Base-by-base conservation (phyloP, 1,140 invertebrate species). In the Brachionus rubens region DNA sequence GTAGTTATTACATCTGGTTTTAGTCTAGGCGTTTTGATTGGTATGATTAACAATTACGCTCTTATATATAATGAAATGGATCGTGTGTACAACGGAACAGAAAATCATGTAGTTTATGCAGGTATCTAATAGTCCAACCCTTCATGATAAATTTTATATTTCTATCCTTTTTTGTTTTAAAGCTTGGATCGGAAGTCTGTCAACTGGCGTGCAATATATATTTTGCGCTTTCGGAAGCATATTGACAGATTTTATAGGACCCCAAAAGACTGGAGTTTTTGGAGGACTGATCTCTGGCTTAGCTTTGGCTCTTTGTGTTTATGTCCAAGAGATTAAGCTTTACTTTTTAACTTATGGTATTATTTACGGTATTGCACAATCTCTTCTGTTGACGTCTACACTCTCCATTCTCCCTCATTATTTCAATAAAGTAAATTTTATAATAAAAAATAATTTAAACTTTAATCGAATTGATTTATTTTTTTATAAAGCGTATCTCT, bases 61-160 rank as follows among this genome's bases (percentile, higher is more conserved):
- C 33, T 72, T 6, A 14, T 72, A 9, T 50, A 50, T 12, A 72
- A 72, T 24, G 68, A 72, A 72, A 26, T 72, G 30, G 68, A 72
- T 40, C 43, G 46, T 21, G 68, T 72, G 3, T 72, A 72, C 16
- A 72, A 28, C 19, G 43, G 47, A 6, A 72, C 46, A 21, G 46
- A 72, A 54, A 48, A 72, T 72, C 68, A 72, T 16, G 26, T 72
- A 21, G 26, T 72, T 16, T 72, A 72, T n/a, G n/a, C 68, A 30
- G 68, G 68, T 72, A 50, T 19, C 14, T 46, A n/a, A n/a, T n/a
- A n/a, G n/a, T n/a, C n/a, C n/a, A n/a, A n/a, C n/a, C n/a, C n/a
- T n/a, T n/a, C n/a, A n/a, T n/a, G n/a, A n/a, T n/a, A n/a, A n/a
- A n/a, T n/a, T n/a, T n/a, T n/a, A n/a, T n/a, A n/a, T n/a, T n/a